phyloP scores from a whole-genome alignment of 2,113 vertebrate species.

The Aphyosemion australe region DNA sequence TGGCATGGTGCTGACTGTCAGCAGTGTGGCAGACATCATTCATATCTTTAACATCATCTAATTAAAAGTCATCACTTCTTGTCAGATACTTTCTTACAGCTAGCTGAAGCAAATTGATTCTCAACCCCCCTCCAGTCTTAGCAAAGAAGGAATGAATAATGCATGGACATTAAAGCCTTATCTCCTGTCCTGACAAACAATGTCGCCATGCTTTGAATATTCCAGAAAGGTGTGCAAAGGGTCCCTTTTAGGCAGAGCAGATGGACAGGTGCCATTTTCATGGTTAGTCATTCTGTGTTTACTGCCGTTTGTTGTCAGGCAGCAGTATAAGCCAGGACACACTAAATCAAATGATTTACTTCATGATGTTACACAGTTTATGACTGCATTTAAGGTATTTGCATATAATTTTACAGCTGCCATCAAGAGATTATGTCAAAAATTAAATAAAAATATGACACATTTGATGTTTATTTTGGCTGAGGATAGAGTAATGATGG shows the following conservation, averaged over 20 bases:
- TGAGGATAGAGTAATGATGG: neutral
- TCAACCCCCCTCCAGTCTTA: constrained; percentile 32
- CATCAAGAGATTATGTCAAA: constrained; percentile 45
- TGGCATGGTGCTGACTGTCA: constrained; percentile 54
- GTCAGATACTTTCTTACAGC: constrained; percentile 62
- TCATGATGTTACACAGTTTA: constrained; percentile 37
- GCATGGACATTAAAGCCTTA: constrained; percentile 68
- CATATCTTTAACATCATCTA: constrained; percentile 73
- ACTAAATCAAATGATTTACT: constrained; percentile 41
- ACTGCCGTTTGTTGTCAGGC: constrained; percentile 20
- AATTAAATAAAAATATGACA: constrained; percentile 32
- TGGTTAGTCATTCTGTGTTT: constrained; percentile 31
- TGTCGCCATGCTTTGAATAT: constrained; percentile 61
- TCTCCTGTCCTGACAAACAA: constrained; percentile 71
- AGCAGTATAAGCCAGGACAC: constrained; percentile 25
- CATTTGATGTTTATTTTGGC: constrained; percentile 13
- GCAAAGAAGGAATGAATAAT: constrained; percentile 70
- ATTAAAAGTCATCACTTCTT: constrained; percentile 71
- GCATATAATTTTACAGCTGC: constrained; percentile 52
- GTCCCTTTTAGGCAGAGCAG: constrained; percentile 41
- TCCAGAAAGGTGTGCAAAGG: constrained; percentile 56
- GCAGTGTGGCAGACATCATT: constrained; percentile 58
- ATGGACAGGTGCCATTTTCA: constrained; percentile 51
- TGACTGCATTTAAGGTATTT: constrained; percentile 44
- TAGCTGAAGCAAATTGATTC: constrained; percentile 64